phyloP scores from a whole-genome alignment of 2,113 vertebrate species.

The Bubalus kerabau region DNA sequence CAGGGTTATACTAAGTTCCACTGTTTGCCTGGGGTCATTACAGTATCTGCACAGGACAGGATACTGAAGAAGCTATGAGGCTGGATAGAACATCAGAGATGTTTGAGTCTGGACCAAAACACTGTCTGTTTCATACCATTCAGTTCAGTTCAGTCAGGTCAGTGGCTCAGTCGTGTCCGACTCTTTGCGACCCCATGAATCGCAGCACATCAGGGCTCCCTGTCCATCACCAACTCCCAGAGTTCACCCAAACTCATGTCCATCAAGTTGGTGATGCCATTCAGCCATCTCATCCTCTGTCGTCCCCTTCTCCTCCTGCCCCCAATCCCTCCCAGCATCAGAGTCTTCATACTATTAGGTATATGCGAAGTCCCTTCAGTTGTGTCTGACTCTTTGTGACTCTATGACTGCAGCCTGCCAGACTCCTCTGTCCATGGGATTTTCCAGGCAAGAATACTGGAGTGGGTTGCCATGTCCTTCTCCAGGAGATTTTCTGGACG shows the following conservation, averaged over 20 bases:
- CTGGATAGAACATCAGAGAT: not conserved
- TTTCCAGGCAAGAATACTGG: not conserved
- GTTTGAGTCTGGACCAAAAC: not conserved
- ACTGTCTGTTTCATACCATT: not conserved
- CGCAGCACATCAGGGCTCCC: too few relatives aligned
- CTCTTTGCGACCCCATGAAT: too few relatives aligned
- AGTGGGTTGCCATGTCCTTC: not conserved
- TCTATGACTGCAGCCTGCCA: not conserved
- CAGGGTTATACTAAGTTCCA: not conserved
- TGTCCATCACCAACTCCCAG: too few relatives aligned
- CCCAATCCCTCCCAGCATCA: too few relatives aligned
- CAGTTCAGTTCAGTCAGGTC: too few relatives aligned
- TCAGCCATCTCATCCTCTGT: too few relatives aligned
- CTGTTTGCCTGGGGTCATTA: not conserved
- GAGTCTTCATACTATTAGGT: too few relatives aligned
- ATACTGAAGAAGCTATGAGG: not conserved
- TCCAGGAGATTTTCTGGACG: not conserved
- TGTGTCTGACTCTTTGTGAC: not conserved
- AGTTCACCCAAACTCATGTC: too few relatives aligned
- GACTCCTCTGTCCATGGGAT: not conserved
- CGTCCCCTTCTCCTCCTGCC: too few relatives aligned
- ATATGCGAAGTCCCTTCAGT: too few relatives aligned
- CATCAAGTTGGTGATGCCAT: too few relatives aligned
- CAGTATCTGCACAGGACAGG: not conserved
- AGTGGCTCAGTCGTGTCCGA: too few relatives aligned